Evolutionary conservation across 2,797 vertebrate genomes (phyloP), one percentile per base, ranked within the genome.

Genomic region (Allenopithecus nigroviridis): DNA sequence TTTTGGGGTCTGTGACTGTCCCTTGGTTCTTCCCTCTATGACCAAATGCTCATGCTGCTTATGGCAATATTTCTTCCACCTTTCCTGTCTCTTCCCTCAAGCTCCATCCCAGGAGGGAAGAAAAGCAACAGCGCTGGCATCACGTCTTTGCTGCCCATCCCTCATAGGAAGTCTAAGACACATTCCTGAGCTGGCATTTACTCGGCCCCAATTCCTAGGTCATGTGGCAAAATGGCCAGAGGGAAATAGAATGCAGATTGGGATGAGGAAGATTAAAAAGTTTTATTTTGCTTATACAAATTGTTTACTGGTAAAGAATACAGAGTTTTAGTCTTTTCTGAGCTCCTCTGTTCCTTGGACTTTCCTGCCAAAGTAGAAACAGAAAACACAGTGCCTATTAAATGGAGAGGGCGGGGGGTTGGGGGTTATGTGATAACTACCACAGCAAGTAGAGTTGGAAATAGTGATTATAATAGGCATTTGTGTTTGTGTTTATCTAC

Each of bases 391-490:
- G 2, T 1, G 17, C 8, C 33, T 72, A 21, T 5, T 12, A 36
- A 33, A 89, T 10, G 36, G 36, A 78, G n/a, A 78, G 12, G 22
- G 12, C 26, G 21, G 33, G 33, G 11, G 36, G 10, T 19, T 57
- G 12, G 14, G 68, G 16, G 8, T 2, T 43, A 5, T 3, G 0
- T 41, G 36, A 28, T 50, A 13, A 41, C 1, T 39, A n/a, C n/a
- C 39, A 83, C n/a, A 68, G 26, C 19, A 84, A 11, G 74, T 59
- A 84, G 21, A 84, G n/a, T 28, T 41, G 26, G 70, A 70, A 55
- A 48, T 36, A 39, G 39, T 57, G 74, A 72, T 30, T 24, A 48
- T n/a, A 39, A 41, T 7, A 16, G 39, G 59, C 46, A 57, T 61
- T 75, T 53, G 4, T 55, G 53, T 86, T 30, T 61, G 70, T 74